Evolutionary conservation across 2,797 vertebrate genomes (phyloP).

Genomic region (Pyrocephalus nanus): DNA sequence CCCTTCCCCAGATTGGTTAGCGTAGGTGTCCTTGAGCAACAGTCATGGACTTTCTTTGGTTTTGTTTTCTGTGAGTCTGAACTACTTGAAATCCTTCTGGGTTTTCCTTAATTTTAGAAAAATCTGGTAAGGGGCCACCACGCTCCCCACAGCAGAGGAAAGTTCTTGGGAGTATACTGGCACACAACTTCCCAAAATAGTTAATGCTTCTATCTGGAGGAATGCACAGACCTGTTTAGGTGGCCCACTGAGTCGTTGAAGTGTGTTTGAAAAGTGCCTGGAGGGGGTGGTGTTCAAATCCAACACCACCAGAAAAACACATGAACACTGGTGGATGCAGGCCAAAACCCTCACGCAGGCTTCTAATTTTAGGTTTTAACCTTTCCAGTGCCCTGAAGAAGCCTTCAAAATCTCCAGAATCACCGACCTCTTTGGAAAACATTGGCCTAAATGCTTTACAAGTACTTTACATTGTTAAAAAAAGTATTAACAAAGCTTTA

Average conservation of each 20-base stretch:
- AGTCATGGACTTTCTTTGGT: background rate
- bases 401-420: background rate
- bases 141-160: background rate
- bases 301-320: constrained; percentile 14
- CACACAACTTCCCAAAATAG: background rate
- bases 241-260: background rate
- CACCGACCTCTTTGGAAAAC: constrained; percentile 12
- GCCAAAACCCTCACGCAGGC: background rate
- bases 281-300: background rate
- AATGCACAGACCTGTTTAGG: background rate
- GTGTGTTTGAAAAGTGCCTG: background rate
- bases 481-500: constrained; percentile 52
- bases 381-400: constrained; percentile 27
- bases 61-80: background rate
- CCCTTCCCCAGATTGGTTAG: background rate
- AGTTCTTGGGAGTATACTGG: background rate
- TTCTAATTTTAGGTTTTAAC: constrained; percentile 54
- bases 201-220: background rate
- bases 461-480: constrained; percentile 31
- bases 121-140: background rate
- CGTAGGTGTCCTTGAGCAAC: background rate
- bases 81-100: background rate
- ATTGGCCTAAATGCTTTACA: constrained; percentile 30
- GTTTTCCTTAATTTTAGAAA: background rate
- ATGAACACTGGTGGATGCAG: background rate